Evolutionary conservation across 2,888 invertebrate genomes (phyloP).

Genomic region (Abscondita cerata): DNA sequence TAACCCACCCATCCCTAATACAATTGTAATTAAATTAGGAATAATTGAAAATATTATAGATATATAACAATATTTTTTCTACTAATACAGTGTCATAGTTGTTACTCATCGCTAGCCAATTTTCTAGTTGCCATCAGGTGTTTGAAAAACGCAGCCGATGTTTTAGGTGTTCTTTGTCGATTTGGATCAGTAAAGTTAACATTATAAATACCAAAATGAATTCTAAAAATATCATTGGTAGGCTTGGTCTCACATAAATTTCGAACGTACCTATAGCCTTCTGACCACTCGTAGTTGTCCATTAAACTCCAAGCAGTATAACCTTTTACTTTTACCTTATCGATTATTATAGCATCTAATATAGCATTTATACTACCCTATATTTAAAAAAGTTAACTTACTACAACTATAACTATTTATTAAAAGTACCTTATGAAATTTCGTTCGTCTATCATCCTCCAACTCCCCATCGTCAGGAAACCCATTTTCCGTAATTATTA

Average conservation of each 20-base stretch:
- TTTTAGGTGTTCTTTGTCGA: constrained; percentile 21
- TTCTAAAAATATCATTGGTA: constrained; percentile 14
- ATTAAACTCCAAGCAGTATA: constrained; percentile 70
- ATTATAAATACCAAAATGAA: constrained; percentile 7
- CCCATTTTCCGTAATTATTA: constrained; percentile 67
- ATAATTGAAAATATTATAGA: too few relatives aligned
- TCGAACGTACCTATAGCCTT: constrained; percentile 59
- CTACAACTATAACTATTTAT: background rate
- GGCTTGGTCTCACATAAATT: constrained; percentile 1
- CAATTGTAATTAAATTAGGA: too few relatives aligned
- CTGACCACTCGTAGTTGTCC: constrained; percentile 69
- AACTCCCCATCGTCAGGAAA: constrained; percentile 60
- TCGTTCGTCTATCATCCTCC: constrained; percentile 60
- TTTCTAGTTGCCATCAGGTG: constrained; percentile 58
- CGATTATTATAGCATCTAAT: constrained; percentile 48
- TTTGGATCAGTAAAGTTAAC: constrained; percentile 23
- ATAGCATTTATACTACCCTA: constrained; percentile 43
- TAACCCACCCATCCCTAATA: too few relatives aligned
- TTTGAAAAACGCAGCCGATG: constrained; percentile 59
- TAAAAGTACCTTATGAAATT: constrained; percentile 45
- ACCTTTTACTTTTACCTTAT: constrained; percentile 60
- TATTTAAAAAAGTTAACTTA: background rate
- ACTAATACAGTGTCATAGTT: too few relatives aligned
- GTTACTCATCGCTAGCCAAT: background rate
- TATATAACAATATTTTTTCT: too few relatives aligned